Conservation (phyloP, 2,888 invertebrate genomes). For the Pseudococcus jackbeardsleyi region DNA sequence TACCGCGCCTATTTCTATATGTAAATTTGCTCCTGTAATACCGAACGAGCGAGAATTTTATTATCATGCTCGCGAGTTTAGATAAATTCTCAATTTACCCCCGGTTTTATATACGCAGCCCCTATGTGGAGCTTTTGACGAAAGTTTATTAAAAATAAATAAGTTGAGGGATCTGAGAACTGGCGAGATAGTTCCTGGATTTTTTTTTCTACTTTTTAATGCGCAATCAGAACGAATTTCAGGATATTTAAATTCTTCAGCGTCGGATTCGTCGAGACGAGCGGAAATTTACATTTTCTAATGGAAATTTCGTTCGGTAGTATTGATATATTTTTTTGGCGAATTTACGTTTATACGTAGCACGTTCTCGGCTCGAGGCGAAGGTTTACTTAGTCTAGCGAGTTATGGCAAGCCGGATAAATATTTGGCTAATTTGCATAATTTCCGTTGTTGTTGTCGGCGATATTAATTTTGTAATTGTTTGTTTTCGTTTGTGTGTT, state of each 20-base stretch:
- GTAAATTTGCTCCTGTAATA: slow-evolving; percentile 5
- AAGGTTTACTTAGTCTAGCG: background rate
- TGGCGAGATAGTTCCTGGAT: background rate
- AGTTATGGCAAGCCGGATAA: background rate
- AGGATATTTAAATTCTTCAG: slow-evolving; percentile 23
- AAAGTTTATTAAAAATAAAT: slow-evolving; percentile 44
- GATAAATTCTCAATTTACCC: slow-evolving; percentile 17
- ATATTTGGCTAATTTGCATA: slow-evolving; percentile 38
- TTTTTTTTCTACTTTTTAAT: background rate
- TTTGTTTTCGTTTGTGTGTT: slow-evolving; percentile 22
- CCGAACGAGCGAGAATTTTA: background rate
- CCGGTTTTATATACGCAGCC: background rate
- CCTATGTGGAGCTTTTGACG: background rate
- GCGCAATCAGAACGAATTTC: slow-evolving; percentile 5
- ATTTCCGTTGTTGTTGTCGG: background rate
- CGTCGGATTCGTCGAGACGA: background rate
- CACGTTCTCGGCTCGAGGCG: background rate
- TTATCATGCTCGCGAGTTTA: background rate
- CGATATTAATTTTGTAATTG: slow-evolving; percentile 34
- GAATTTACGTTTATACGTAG: background rate
- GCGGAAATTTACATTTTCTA: slow-evolving; percentile 34
- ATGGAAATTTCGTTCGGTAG: slow-evolving; percentile 25
- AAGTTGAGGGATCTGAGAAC: background rate
- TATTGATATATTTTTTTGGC: slow-evolving; percentile 9
- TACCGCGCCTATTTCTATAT: background rate